Evolutionary conservation across 1,140 invertebrate genomes (phyloP), one percentile per base, ranked within the genome.

Genomic region (Epicauta chinensis): DNA sequence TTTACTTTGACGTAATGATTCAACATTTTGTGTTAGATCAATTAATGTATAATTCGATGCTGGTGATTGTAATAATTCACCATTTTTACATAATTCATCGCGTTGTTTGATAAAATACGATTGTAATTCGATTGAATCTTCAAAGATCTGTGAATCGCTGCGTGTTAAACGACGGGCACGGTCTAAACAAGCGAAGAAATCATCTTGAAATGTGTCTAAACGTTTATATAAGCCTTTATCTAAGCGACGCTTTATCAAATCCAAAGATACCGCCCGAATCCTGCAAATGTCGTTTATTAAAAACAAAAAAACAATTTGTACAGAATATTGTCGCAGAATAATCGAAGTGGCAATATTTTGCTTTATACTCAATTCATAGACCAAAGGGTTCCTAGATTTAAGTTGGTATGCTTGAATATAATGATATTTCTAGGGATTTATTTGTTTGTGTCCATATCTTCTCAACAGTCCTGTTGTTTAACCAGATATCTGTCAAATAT

Each of bases 191-290:
- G 86, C 81, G 69, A 99, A 98, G 61, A 98, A 83, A 67, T 98
- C 96, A 65, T 95, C 91, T 75, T 99, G 97, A 71, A 98, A 98
- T 39, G 84, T 78, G 71, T 99, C 96, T 23, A 99, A 71, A 15
- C 97, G 77, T 58, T 89, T 86, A 68, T 98, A 98, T 11, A 92
- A 78, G 5, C 91, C 90, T 65, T 87, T 81, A 67, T 94, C 90
- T 12, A 93, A 71, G 4, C 90, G 73, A 10, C 89, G 75, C 67
- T 93, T 93, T 23, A 94, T 88, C 23, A 93, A 71, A 70, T 93
- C 90, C 48, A 93, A 71, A 0, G 89, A 91, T 14, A 93, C 75
- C 0, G 83, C 88, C 30, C 89, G 79, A 6, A 87, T 71, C 58
- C 86, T 90, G 42, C 13, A 59, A 61, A n/a, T n/a, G n/a, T n/a